phyloP scores from a whole-genome alignment of 1,140 invertebrate genomes.

The Habropoda laboriosa region DNA sequence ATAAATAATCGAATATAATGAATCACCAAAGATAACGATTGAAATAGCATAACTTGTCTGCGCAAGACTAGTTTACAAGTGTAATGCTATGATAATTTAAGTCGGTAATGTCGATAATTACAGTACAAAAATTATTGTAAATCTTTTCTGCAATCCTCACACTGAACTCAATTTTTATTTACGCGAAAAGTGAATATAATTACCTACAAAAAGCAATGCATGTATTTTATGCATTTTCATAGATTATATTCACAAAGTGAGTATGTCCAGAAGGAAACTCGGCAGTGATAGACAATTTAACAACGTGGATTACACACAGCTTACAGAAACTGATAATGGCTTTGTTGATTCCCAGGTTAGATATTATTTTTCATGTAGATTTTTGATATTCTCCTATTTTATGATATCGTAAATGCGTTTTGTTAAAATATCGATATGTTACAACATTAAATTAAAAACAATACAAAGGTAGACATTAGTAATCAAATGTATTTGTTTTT shows the following conservation, averaged over 20 bases:
- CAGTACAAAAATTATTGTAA: background rate
- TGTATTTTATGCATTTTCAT: slow-evolving; percentile 54
- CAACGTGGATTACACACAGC: slow-evolving; percentile 86
- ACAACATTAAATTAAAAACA: background rate
- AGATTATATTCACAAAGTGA: slow-evolving; percentile 82
- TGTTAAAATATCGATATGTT: background rate
- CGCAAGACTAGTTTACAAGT: background rate
- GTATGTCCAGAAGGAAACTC: slow-evolving; percentile 84
- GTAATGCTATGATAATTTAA: background rate
- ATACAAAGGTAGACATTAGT: background rate
- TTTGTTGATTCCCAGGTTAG: slow-evolving; percentile 88
- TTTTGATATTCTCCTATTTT: background rate
- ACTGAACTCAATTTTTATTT: background rate
- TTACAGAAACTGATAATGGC: slow-evolving; percentile 86
- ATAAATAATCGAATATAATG: background rate
- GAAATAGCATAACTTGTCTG: background rate
- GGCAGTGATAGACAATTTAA: slow-evolving; percentile 80
- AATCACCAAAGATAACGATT: background rate
- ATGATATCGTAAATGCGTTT: background rate
- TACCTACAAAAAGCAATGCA: background rate
- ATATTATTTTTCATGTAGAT: background rate
- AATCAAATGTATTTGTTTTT: slow-evolving; percentile 8
- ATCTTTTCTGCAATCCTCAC: background rate
- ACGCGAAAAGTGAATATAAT: background rate
- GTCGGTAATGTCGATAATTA: background rate